Evolutionary conservation across 2,888 invertebrate genomes (phyloP).

Genomic region (Nymphalis urticae): DNA sequence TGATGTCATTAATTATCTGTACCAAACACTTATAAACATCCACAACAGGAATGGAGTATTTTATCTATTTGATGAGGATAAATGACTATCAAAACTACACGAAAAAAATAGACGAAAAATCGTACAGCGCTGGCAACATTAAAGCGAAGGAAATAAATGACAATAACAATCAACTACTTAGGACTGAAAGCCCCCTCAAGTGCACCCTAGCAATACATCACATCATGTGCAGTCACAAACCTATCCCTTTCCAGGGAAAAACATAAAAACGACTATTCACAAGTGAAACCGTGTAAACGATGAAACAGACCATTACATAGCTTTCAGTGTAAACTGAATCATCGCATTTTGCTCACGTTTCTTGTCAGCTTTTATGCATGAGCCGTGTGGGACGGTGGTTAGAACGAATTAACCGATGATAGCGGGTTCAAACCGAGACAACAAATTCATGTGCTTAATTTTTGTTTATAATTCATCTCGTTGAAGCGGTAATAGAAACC

Average conservation of each 20-base stretch:
- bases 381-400: too few relatives aligned
- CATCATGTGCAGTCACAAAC: constrained; percentile 49
- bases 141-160: constrained; percentile 43
- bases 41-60: neutral
- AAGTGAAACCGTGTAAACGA: constrained; percentile 24
- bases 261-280: constrained; percentile 28
- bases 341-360: neutral
- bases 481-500: too few relatives aligned
- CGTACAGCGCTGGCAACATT: constrained; percentile 30
- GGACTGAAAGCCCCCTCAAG: constrained; percentile 41
- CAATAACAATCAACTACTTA: constrained; percentile 46
- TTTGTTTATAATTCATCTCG: too few relatives aligned
- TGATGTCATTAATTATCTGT: neutral
- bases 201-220: constrained; percentile 54
- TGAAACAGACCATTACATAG: constrained; percentile 21
- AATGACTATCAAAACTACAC: neutral
- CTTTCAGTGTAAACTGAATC: constrained; percentile 14
- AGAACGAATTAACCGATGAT: too few relatives aligned
- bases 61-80: constrained; percentile 12
- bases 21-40: neutral
- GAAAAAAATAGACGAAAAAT: constrained; percentile 14
- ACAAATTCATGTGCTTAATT: too few relatives aligned
- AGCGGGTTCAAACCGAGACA: too few relatives aligned
- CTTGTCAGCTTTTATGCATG: constrained; percentile 5
- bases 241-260: constrained; percentile 31